A percentile compares a stretch with the other conserved stretches of the same genome.
These are phyloP conservation scores for Okamejei kenojei DNA, from an alignment of 2,797 vertebrate species.

Conservation along the genomic window DNA sequence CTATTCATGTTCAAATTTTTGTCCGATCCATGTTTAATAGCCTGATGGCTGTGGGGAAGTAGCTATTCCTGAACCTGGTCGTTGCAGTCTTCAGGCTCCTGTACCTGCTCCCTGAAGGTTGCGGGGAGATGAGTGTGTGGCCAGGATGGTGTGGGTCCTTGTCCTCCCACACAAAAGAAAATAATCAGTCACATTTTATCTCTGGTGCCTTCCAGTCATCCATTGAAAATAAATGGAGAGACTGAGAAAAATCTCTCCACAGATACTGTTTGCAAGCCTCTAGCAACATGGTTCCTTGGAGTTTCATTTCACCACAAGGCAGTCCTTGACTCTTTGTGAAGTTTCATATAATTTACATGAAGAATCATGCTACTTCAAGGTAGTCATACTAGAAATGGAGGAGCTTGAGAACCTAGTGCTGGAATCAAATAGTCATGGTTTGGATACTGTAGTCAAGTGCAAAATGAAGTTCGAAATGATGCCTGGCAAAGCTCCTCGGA, in stretches of 20 bases:
- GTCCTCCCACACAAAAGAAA: neutral
- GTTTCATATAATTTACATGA: neutral
- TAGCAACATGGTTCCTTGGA: neutral
- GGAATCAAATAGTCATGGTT: neutral
- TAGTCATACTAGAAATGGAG: neutral
- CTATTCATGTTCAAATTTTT: no score
- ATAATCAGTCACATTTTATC: neutral
- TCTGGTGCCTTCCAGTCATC: neutral
- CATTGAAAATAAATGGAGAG: neutral
- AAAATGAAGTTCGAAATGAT: neutral
- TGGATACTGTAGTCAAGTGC: neutral
- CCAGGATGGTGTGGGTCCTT: no score
- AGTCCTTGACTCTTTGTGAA: neutral
- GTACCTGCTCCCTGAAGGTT: no score
- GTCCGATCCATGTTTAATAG: no score
- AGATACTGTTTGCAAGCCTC: neutral
- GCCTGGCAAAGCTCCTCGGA: no score
- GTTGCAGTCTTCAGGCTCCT: no score
- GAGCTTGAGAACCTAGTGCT: neutral
- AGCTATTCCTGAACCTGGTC: no score
- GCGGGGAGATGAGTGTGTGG: no score
- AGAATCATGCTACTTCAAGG: neutral
- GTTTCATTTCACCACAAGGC: neutral
- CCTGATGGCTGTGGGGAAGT: no score
- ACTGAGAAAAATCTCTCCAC: neutral